Evolutionary conservation across 1,140 invertebrate species (phyloP), one percentile per base, ranked within the genome.

Genomic region (Cydia splendana): DNA sequence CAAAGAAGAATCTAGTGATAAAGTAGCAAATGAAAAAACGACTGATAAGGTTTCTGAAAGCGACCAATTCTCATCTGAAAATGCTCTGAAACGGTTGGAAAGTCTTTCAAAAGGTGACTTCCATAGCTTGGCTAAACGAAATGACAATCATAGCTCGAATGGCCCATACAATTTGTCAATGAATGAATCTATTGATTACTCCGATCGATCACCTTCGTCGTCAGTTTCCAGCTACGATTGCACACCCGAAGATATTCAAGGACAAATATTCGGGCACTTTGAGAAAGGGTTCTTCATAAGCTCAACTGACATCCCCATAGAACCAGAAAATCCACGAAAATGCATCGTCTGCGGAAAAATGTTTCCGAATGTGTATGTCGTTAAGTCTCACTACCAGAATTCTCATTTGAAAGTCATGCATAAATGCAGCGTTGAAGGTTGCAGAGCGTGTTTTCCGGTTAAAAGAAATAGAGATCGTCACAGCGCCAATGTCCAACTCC

Each of bases 361-460:
- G 81, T 99, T 99, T 92, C 97, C 98, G 88, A 99, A 98, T 86
- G 97, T 98, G 85, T 99, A 98, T 86, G 96, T 97, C n/a, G 96
- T 99, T 0, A 99, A 98, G 92, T 98, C 97, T 0, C 98, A 99
- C 87, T 99, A 98, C 92, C 98, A 98, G 94, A 99, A 98, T 90
- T 97, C 98, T 0, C 98, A 99, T 93, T 95, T 99, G 62, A 99
- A 99, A 91, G 91, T 99, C 77, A 98, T 99, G 96, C 98, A 99
- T 91, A 98, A 97, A 85, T 99, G 98, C 93, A 98, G 96, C 79
- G 96, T 99, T 2, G 98, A 98, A 78, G 98, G 98, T n/a, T 99
- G 98, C 88, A 98, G 98, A 89, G 98, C 98, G 0, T 96, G 97
- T 0, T 99, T 99, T 87, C 97, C 98, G n/a, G 99, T 98, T 0